Conservation (phyloP, 2,888 invertebrate species). For the Dryobota labecula region DNA sequence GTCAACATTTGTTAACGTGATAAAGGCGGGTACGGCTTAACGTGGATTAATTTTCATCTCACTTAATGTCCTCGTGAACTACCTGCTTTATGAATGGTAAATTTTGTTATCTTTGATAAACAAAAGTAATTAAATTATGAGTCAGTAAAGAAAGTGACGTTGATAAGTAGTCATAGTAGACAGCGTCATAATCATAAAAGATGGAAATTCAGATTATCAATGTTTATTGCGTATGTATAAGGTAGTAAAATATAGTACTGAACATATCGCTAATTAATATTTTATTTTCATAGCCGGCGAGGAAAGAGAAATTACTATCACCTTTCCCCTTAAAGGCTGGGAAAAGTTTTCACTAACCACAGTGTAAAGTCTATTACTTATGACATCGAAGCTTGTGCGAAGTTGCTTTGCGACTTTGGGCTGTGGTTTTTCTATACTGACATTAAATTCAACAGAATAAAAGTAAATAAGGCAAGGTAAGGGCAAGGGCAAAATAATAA, state of each 20-base stretch:
- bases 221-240: conserved; percentile 15
- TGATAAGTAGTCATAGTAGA: background rate
- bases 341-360: background rate
- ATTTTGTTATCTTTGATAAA: conserved; percentile 30
- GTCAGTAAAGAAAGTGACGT: conserved; percentile 16
- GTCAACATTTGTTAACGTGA: conserved; percentile 31
- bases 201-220: conserved; percentile 9
- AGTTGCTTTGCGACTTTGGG: background rate
- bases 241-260: background rate
- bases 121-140: conserved; percentile 22
- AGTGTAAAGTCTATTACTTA: background rate
- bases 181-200: conserved; percentile 17
- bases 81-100: conserved; percentile 33
- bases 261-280: background rate
- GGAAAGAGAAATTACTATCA: background rate
- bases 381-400: background rate
- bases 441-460: background rate
- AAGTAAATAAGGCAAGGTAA: no score
- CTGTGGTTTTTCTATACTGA: background rate
- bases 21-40: conserved; percentile 36
- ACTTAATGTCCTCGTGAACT: conserved; percentile 38
- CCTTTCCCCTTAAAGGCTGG: background rate
- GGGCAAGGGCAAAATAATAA: no score
- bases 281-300: background rate
- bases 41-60: conserved; percentile 43